Conservation (phyloP, 1,140 invertebrate species). For the Penaeus vannamei region DNA sequence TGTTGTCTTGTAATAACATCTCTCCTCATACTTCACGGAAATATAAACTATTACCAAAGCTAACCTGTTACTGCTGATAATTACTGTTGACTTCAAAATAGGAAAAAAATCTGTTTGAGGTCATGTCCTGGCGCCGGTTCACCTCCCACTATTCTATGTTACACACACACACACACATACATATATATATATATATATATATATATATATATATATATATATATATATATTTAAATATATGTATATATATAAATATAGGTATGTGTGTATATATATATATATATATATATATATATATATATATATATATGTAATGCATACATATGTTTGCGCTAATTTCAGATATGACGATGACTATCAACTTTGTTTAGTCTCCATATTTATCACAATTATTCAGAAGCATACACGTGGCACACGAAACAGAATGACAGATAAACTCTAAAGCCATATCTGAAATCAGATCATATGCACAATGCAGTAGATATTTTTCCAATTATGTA, state of each 20-base stretch:
- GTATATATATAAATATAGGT: background rate
- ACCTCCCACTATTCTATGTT: background rate
- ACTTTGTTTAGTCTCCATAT: background rate
- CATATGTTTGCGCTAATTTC: background rate
- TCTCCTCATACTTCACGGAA: no score
- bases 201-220: slow-evolving; percentile 9
- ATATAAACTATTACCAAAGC: no score
- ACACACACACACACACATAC: background rate
- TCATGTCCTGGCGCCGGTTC: background rate
- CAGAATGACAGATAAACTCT: no score
- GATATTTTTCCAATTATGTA: no score
- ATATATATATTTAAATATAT: background rate
- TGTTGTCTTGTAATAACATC: no score
- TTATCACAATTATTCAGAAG: background rate
- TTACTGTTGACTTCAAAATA: no score
- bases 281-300: background rate
- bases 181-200: background rate
- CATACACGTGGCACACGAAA: no score
- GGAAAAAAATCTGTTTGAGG: no score
- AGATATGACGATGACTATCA: background rate
- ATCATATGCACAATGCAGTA: no score
- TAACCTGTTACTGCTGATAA: no score
- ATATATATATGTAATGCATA: background rate
- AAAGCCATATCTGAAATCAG: no score
- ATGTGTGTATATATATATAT: background rate